phyloP scores from a whole-genome alignment of 2,888 invertebrate genomes.

The Temnothorax unifasciatus region DNA sequence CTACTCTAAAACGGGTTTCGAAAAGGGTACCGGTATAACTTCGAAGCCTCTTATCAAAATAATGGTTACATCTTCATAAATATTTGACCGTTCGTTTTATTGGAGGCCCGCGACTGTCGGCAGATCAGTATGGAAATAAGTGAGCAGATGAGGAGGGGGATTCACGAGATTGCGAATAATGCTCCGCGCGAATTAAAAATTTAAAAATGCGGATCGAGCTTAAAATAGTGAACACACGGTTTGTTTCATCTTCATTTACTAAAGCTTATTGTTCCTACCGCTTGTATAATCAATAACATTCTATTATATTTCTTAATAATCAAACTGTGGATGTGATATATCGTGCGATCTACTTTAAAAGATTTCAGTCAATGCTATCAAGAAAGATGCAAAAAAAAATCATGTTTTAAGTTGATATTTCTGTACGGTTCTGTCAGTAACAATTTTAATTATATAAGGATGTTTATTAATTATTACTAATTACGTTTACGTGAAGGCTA shows the following conservation, averaged over 20 bases:
- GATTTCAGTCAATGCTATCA: neutral
- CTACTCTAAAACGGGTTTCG: constrained; percentile 65
- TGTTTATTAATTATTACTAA: neutral
- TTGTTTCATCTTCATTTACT: neutral
- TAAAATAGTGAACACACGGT: neutral
- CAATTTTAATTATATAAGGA: neutral
- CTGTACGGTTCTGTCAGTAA: neutral
- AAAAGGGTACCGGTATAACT: constrained; percentile 76
- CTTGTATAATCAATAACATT: neutral
- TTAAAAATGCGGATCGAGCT: constrained; percentile 8
- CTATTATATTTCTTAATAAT: neutral
- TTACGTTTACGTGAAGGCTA: neutral
- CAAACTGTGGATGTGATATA: neutral
- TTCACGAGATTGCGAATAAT: constrained; percentile 52
- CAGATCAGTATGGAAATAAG: constrained; percentile 85
- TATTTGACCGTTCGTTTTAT: constrained; percentile 82
- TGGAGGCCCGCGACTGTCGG: constrained; percentile 79
- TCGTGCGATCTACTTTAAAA: constrained; percentile 46
- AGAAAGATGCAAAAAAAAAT: neutral
- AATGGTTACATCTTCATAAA: constrained; percentile 86
- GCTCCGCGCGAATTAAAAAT: constrained; percentile 44
- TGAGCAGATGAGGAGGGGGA: constrained; percentile 50
- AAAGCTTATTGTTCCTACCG: neutral
- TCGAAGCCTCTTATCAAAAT: constrained; percentile 85
- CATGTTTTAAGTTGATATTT: neutral